phyloP scores from a whole-genome alignment of 2,113 vertebrate genomes.

The Leuciscus idus region DNA sequence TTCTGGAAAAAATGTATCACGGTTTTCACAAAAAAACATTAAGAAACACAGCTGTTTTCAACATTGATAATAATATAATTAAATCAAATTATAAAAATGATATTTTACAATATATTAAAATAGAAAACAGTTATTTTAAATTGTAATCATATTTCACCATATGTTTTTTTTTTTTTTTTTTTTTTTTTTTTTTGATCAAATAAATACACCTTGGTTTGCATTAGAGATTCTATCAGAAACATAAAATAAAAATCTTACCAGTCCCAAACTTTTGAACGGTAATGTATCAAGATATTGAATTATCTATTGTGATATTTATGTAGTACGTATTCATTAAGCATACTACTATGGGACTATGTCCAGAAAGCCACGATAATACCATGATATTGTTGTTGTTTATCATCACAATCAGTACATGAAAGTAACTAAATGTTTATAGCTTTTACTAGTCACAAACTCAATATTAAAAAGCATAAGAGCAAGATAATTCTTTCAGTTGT shows the following conservation, averaged over 20 bases:
- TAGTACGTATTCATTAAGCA: neutral
- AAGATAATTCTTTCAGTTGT: neutral
- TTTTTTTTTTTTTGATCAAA: too few relatives aligned
- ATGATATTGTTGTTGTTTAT: neutral
- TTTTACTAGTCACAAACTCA: neutral
- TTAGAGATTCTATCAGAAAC: too few relatives aligned
- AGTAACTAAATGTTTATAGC: neutral
- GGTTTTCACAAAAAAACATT: too few relatives aligned
- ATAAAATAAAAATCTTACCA: neutral
- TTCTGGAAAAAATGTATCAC: too few relatives aligned
- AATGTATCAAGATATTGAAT: neutral
- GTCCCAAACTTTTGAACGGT: neutral
- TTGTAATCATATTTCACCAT: too few relatives aligned
- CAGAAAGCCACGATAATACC: neutral
- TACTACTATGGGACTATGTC: neutral
- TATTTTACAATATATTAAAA: too few relatives aligned
- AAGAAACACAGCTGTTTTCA: too few relatives aligned
- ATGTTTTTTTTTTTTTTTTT: too few relatives aligned
- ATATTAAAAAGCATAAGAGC: neutral
- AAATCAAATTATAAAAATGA: too few relatives aligned
- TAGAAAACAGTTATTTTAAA: too few relatives aligned
- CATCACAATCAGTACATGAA: neutral
- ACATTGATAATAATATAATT: too few relatives aligned
- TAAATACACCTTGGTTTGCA: too few relatives aligned
- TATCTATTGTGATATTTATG: neutral